Evolutionary conservation across 2,888 invertebrate genomes (phyloP).

Genomic region (Andrena minutula): DNA sequence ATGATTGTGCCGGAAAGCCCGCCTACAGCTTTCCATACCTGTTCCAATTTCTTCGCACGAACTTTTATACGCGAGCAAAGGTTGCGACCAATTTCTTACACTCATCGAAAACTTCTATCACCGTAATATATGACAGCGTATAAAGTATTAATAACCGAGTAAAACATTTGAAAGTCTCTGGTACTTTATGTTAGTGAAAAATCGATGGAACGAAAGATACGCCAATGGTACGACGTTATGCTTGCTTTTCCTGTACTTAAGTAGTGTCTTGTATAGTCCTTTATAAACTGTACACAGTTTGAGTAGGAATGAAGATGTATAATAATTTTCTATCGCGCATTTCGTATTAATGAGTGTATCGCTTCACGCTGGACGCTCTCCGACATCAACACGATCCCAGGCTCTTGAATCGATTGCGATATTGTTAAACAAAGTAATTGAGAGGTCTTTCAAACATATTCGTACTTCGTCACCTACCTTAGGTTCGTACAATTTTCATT

Average conservation of each 20-base stretch:
- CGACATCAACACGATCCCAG: slow-evolving; percentile 4
- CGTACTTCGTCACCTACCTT: slow-evolving; percentile 17
- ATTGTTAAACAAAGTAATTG: not conserved
- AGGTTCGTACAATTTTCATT: slow-evolving; percentile 44
- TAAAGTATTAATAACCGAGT: not conserved
- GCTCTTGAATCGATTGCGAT: slow-evolving; percentile 10
- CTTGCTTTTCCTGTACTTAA: slow-evolving; percentile 25
- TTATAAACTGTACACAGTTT: slow-evolving; percentile 32
- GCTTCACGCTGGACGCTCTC: slow-evolving; percentile 1
- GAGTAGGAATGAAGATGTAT: slow-evolving; percentile 42
- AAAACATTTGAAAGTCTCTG: slow-evolving; percentile 7
- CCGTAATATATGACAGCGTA: not conserved
- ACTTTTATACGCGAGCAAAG: not conserved
- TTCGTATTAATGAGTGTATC: slow-evolving; percentile 23
- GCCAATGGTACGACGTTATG: slow-evolving; percentile 32
- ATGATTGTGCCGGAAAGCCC: not conserved
- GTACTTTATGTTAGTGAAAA: slow-evolving; percentile 24
- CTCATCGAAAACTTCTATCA: not conserved
- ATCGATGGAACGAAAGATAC: slow-evolving; percentile 25
- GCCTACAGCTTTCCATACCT: not conserved
- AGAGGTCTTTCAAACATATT: slow-evolving; percentile 6
- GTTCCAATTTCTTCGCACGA: not conserved
- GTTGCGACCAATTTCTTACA: not conserved
- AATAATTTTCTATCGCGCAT: slow-evolving; percentile 29
- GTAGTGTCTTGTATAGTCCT: slow-evolving; percentile 20